Evolutionary conservation across 2,888 invertebrate genomes (phyloP).

Genomic region (Tipula lateralis): DNA sequence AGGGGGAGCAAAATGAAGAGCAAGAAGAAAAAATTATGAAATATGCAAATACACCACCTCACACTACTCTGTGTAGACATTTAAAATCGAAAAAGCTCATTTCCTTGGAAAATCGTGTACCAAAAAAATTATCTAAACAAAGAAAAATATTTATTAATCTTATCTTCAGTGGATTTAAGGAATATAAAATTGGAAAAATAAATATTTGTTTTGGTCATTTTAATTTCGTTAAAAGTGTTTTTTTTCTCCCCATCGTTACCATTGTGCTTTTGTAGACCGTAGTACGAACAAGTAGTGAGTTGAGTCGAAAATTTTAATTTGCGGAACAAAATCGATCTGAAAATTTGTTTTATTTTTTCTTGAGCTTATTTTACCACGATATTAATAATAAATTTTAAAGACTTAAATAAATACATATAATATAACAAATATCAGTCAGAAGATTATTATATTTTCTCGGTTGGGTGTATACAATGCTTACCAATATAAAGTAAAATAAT

Average conservation of each 20-base stretch:
- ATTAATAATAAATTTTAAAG: neutral
- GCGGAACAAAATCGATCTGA: neutral
- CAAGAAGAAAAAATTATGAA: neutral
- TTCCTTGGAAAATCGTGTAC: neutral
- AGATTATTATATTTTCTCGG: neutral
- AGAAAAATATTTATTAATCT: neutral
- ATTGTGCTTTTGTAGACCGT: neutral
- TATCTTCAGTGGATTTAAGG: neutral
- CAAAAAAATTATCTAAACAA: neutral
- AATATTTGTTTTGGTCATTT: constrained; percentile 24
- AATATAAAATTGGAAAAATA: constrained; percentile 13
- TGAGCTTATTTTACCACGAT: neutral
- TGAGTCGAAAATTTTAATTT: neutral
- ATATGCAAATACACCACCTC: neutral
- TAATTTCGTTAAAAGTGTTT: neutral
- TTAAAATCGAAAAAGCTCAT: neutral
- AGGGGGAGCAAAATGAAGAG: neutral
- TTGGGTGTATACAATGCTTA: neutral
- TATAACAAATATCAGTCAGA: neutral
- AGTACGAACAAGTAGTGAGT: neutral
- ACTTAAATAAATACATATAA: neutral
- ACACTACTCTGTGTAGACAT: neutral
- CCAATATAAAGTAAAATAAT: neutral
- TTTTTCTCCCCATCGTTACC: neutral
- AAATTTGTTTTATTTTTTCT: neutral